Conservation (phyloP, 35 echinoderm and acorn worm genomes). For the Strongylocentrotus purpuratus region DNA sequence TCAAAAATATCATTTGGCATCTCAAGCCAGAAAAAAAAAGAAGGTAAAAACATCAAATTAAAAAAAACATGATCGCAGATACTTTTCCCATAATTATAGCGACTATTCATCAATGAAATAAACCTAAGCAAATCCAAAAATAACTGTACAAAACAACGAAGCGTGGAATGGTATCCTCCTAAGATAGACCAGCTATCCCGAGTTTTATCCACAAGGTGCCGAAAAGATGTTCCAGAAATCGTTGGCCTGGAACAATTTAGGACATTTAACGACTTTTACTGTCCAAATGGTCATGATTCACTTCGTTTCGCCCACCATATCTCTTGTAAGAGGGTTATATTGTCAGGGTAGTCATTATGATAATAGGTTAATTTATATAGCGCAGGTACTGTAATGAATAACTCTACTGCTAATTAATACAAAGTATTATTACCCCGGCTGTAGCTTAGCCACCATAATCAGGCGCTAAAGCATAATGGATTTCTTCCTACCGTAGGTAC, state of each 20-base stretch:
- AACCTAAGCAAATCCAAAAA: background rate
- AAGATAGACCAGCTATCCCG: background rate
- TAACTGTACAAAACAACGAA: background rate
- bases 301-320: too few species aligned
- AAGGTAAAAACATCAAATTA: too few species aligned
- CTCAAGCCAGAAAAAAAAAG: background rate
- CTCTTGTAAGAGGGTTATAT: too few species aligned
- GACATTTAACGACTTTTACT: background rate
- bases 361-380: too few species aligned
- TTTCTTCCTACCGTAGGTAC: too few species aligned
- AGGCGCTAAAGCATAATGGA: too few species aligned
- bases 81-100: background rate
- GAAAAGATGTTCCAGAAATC: background rate
- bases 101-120: background rate
- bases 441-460: too few species aligned
- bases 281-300: background rate
- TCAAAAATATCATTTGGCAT: too few species aligned
- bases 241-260: background rate
- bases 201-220: background rate
- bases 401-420: too few species aligned
- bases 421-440: too few species aligned
- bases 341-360: too few species aligned
- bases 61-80: background rate
- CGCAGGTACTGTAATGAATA: too few species aligned
- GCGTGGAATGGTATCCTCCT: background rate